Percentiles rank a stretch among this genome's conserved stretches.
These are phyloP conservation scores for Nerophis ophidion DNA, from an alignment of 2,113 vertebrate genomes.

Conservation along the genomic window DNA sequence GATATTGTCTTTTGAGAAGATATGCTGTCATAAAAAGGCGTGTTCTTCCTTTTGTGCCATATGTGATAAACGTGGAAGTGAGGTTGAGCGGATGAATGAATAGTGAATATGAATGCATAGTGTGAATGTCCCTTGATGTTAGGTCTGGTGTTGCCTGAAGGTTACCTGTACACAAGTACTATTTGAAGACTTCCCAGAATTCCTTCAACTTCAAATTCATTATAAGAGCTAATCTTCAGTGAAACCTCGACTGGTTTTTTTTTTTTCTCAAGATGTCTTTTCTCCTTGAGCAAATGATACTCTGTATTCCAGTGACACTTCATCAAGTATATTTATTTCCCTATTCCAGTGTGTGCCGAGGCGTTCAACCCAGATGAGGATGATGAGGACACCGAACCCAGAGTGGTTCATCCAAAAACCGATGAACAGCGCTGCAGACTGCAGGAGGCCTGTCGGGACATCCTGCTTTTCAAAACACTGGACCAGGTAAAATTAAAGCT, in stretches of 20 bases:
- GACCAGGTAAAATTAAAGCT: conserved; percentile 96
- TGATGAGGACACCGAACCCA: conserved; percentile 93
- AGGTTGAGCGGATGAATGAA: too few relatives aligned
- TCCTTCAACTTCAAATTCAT: neutral
- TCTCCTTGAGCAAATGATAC: neutral
- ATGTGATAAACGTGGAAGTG: too few relatives aligned
- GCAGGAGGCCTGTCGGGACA: conserved; percentile 96
- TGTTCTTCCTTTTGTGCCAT: too few relatives aligned
- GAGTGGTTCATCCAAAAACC: conserved; percentile 95
- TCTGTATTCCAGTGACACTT: neutral
- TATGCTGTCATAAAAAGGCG: neutral
- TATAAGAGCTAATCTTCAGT: neutral
- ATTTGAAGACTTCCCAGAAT: too few relatives aligned
- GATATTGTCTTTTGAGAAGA: neutral
- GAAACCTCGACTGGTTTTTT: neutral
- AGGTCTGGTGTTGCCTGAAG: too few relatives aligned
- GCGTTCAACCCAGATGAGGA: conserved; percentile 95
- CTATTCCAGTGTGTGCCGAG: conserved; percentile 87
- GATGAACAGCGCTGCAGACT: conserved; percentile 93
- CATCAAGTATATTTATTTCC: conserved; percentile 1
- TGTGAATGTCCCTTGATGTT: too few relatives aligned
- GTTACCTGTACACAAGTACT: too few relatives aligned
- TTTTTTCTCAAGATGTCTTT: neutral
- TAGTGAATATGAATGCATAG: too few relatives aligned
- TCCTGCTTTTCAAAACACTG: conserved; percentile 94